Base-by-base conservation (phyloP, 2,113 vertebrate species). In the Plestiodon gilberti region DNA sequence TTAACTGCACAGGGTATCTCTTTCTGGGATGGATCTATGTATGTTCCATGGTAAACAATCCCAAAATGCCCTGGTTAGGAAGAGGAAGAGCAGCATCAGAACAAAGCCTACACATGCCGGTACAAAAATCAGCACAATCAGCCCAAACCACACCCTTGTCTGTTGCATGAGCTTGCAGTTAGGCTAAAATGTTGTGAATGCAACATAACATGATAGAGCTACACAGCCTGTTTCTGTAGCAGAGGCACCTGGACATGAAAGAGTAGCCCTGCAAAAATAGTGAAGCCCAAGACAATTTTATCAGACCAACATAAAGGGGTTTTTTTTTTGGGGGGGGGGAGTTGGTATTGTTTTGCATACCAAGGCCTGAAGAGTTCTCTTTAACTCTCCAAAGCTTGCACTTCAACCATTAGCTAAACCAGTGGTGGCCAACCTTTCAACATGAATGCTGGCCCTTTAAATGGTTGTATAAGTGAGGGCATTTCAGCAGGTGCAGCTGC, bases 21-120 rank as follows among this genome's bases (percentile, higher is more conserved):
- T 87, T 96, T 97, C 88, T 97, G 94, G 81, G 95, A 95, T 0
- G 96, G 93, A 40, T 98, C 98, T 4, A 11, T 96, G 82, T 98
- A 98, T 89, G 97, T 98, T 84, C 99, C 98, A 0, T 99, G 99
- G 94, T 98, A 99, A 90, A 99, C 99, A 0, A 98, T 98, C 70
- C 99, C 99, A 77, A 99, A 99, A 89, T 99, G 98, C 59, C 99
- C 99, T 99, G 89, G 62, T 28, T 33, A 14, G 57, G 35, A 85
- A 70, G 33, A 77, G n/a, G n/a, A 48, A 69, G 33, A 82, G 18
- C 62, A 75, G 9, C 5, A 77, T 17, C 59, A 90, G 65, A 86
- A 64, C 35, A 13, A 14, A 15, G 3, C 33, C 75, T 35, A 40
- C 25, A 83, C 11, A 30, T 30, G 38, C 15, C 40, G 52, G 2